Percentiles rank a stretch among this genome's conserved stretches.
Evolutionary conservation across 2,888 invertebrate species (phyloP).

Genomic region (Seira sanloemensis): DNA sequence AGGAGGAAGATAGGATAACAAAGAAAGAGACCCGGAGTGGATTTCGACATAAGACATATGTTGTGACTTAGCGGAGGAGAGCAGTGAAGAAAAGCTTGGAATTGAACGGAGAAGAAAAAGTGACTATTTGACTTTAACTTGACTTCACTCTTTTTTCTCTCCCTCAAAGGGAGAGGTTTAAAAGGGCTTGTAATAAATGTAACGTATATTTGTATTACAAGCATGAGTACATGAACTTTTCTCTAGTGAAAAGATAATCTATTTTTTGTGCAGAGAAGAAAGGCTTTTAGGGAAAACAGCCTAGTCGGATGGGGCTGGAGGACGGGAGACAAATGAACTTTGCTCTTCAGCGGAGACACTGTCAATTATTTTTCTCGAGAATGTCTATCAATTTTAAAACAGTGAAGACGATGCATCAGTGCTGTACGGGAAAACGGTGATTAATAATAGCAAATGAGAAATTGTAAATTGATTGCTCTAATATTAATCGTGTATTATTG

Average conservation of each 20-base stretch:
- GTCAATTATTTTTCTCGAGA: slow-evolving; percentile 33
- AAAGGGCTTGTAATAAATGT: not conserved
- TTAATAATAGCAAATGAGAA: too few relatives aligned
- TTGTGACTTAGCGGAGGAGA: slow-evolving; percentile 45
- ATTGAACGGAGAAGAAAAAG: slow-evolving; percentile 19
- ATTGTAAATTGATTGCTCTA: too few relatives aligned
- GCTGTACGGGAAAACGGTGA: too few relatives aligned
- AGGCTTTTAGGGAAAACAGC: too few relatives aligned
- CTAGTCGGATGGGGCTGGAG: not conserved
- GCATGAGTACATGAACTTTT: slow-evolving; percentile 36
- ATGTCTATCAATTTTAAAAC: not conserved
- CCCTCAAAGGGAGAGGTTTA: not conserved
- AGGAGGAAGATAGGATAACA: slow-evolving; percentile 53
- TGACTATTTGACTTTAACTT: slow-evolving; percentile 52
- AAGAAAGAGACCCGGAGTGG: slow-evolving; percentile 49
- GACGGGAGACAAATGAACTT: slow-evolving; percentile 55
- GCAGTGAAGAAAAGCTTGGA: not conserved
- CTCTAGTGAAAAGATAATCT: slow-evolving; percentile 46
- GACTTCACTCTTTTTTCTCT: not conserved
- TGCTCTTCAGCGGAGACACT: slow-evolving; percentile 51
- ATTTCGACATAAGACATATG: slow-evolving; percentile 62
- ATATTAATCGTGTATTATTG: too few relatives aligned
- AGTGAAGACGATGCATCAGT: too few relatives aligned
- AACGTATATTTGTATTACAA: slow-evolving; percentile 31
- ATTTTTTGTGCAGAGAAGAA: slow-evolving; percentile 16